These are phyloP conservation scores for Protodeltote pygarga DNA, from an alignment of 2,888 invertebrate genomes.

Conservation along the genomic window DNA sequence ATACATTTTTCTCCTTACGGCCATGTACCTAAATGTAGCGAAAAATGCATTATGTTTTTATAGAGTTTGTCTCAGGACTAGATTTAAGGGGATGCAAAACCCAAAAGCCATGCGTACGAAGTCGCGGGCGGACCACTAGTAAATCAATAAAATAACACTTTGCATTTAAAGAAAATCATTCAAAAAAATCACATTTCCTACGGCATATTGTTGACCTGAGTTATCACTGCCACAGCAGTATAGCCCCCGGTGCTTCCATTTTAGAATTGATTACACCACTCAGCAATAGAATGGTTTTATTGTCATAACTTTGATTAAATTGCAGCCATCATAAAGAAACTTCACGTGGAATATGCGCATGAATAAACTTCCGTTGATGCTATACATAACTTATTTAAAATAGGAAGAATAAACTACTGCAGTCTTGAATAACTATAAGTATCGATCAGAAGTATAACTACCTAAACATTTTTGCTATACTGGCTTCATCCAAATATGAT, in stretches of 20 bases:
- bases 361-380: slow-evolving; percentile 8
- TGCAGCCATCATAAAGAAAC: slow-evolving; percentile 3
- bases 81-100: too few relatives aligned
- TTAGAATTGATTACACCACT: slow-evolving; percentile 7
- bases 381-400: slow-evolving; percentile 20
- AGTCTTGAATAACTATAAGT: background rate
- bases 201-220: slow-evolving; percentile 2
- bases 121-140: too few relatives aligned
- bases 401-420: background rate
- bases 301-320: slow-evolving; percentile 6
- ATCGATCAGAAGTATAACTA: background rate
- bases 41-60: too few relatives aligned
- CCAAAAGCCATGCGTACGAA: too few relatives aligned
- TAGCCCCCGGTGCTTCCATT: slow-evolving; percentile 1
- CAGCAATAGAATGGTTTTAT: background rate
- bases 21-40: too few relatives aligned
- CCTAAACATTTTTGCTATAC: slow-evolving; percentile 1
- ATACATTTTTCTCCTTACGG: too few relatives aligned
- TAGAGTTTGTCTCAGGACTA: too few relatives aligned
- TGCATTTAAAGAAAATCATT: too few relatives aligned
- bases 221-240: slow-evolving; percentile 3
- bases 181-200: too few relatives aligned
- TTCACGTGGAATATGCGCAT: slow-evolving; percentile 2
- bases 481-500: too few relatives aligned
- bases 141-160: too few relatives aligned